These are phyloP conservation scores for Clarias pachynema DNA, from an alignment of 2,797 vertebrate genomes.

Conservation along the genomic window DNA sequence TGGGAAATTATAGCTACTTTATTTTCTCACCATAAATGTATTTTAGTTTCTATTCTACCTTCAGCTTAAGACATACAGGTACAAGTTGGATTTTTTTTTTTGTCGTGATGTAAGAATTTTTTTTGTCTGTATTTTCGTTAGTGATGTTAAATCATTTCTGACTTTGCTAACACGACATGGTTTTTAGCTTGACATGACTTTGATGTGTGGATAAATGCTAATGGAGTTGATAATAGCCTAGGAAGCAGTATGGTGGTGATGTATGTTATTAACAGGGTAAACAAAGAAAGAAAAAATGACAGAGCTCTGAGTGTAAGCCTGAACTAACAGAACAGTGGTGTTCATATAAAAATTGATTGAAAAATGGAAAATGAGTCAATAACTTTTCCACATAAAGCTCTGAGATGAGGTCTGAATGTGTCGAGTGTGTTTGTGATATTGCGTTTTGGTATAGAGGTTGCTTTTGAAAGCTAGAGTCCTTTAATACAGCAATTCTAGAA, in stretches of 20 bases:
- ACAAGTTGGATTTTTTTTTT: neutral
- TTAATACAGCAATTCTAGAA: neutral
- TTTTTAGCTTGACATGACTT: slow-evolving; percentile 45
- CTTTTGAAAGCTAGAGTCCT: neutral
- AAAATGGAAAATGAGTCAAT: slow-evolving; percentile 8
- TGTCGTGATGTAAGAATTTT: neutral
- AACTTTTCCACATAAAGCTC: neutral
- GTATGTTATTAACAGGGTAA: slow-evolving; percentile 28
- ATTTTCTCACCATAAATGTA: neutral
- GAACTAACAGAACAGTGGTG: slow-evolving; percentile 3
- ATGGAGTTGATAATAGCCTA: neutral
- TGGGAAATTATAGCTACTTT: neutral
- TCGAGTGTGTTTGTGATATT: neutral
- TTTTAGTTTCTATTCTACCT: slow-evolving; percentile 14
- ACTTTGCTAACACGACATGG: slow-evolving; percentile 2
- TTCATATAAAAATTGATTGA: neutral
- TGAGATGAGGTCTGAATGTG: neutral
- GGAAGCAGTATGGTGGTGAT: slow-evolving; percentile 2
- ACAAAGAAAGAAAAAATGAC: neutral
- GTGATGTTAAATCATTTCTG: slow-evolving; percentile 33
- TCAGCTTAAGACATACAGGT: neutral
- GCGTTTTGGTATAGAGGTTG: too few species aligned
- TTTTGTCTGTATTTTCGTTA: slow-evolving; percentile 46
- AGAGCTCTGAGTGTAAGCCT: neutral
- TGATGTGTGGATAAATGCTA: slow-evolving; percentile 43